phyloP scores from a whole-genome alignment of 2,888 invertebrate species.

The Ormia ochracea region DNA sequence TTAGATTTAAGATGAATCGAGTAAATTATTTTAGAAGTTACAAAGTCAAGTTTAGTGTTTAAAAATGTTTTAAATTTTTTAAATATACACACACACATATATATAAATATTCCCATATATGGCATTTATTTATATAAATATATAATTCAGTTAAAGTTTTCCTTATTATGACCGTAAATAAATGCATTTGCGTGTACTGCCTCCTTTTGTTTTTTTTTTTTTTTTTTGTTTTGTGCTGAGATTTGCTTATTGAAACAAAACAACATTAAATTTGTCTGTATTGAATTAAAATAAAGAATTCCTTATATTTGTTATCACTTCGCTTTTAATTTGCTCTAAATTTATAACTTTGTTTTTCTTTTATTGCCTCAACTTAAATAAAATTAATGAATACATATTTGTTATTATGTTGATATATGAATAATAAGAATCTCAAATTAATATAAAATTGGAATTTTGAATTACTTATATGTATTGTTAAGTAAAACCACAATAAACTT shows the following conservation, averaged over 20 bases:
- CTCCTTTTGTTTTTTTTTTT: background rate
- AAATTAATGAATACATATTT: background rate
- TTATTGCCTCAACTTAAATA: background rate
- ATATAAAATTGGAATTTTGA: background rate
- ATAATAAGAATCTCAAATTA: slow-evolving; percentile 9
- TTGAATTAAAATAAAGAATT: background rate
- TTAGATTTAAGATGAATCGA: slow-evolving; percentile 30
- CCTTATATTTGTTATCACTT: background rate
- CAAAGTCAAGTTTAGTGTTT: slow-evolving; percentile 18
- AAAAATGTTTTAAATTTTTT: slow-evolving; percentile 26
- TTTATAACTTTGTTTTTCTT: background rate
- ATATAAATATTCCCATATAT: slow-evolving; percentile 5
- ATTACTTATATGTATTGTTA: slow-evolving; percentile 25
- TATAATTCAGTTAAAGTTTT: too few relatives aligned
- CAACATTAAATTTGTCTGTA: background rate
- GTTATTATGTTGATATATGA: slow-evolving; percentile 9
- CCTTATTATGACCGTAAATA: too few relatives aligned
- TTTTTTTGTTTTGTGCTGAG: background rate
- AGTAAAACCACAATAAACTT: slow-evolving; percentile 8
- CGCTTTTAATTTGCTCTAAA: background rate
- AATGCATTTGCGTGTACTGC: too few relatives aligned
- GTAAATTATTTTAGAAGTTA: slow-evolving; percentile 28
- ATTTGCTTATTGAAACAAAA: background rate
- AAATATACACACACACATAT: background rate
- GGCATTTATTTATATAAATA: background rate